These are phyloP conservation scores for Coilia nasus DNA, from an alignment of 2,797 vertebrate species.

Conservation along the genomic window DNA sequence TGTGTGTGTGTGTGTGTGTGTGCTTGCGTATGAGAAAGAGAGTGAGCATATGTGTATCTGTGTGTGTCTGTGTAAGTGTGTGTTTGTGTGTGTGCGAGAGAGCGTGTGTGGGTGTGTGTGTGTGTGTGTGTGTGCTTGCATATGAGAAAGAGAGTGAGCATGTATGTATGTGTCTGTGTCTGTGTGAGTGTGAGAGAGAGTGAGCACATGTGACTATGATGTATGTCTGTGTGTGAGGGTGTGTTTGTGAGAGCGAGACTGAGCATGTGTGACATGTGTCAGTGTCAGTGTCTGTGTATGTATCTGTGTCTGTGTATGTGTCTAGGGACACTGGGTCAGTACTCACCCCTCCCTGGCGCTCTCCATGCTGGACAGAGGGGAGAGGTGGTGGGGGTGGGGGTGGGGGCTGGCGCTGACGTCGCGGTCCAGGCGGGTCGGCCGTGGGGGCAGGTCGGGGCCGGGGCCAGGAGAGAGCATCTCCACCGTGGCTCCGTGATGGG, in stretches of 20 bases:
- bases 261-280: conserved; percentile 14
- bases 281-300: background rate
- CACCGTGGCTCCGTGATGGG: conserved; percentile 78
- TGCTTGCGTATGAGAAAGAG: background rate
- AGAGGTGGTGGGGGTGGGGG: conserved; percentile 84
- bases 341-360: conserved; percentile 86
- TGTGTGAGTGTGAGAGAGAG: conserved; percentile 27
- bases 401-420: conserved; percentile 83
- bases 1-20: conserved; percentile 4
- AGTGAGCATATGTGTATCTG: background rate
- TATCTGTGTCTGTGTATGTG: conserved; percentile 18
- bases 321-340: background rate
- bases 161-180: background rate
- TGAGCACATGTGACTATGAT: background rate
- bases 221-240: background rate
- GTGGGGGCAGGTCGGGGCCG: conserved; percentile 76
- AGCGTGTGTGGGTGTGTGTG: conserved; percentile 19
- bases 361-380: conserved; percentile 80
- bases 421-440: conserved; percentile 82
- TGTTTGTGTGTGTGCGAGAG: background rate
- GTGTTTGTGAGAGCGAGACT: background rate
- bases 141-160: background rate
- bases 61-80: background rate
- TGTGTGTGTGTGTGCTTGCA: background rate
- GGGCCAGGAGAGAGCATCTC: conserved; percentile 78